phyloP scores from a whole-genome alignment of 2,888 invertebrate genomes.

The Pediacus dermestoides region DNA sequence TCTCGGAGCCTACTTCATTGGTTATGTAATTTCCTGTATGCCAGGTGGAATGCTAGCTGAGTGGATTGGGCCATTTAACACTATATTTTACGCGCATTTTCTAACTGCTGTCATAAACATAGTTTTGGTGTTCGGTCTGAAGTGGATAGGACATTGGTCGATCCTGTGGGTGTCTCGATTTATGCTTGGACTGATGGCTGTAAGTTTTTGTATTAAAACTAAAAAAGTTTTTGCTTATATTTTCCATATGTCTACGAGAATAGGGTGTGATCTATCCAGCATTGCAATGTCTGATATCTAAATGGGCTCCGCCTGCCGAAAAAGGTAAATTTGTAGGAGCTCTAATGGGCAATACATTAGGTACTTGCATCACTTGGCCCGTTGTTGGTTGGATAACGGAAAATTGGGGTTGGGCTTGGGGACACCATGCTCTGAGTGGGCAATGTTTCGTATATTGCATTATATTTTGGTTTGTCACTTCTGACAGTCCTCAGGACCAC shows the following conservation, averaged over 20 bases:
- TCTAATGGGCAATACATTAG: slow-evolving; percentile 70
- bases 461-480: slow-evolving; percentile 62
- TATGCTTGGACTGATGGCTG: slow-evolving; percentile 58
- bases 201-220: slow-evolving; percentile 42
- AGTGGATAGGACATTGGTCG: slow-evolving; percentile 48
- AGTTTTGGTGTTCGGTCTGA: slow-evolving; percentile 56
- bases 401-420: slow-evolving; percentile 62
- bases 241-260: no score
- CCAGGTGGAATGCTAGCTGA: slow-evolving; percentile 35
- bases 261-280: slow-evolving; percentile 63
- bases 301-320: slow-evolving; percentile 73
- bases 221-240: neutral
- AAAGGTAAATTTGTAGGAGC: slow-evolving; percentile 70
- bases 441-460: slow-evolving; percentile 56
- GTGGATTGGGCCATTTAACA: slow-evolving; percentile 33
- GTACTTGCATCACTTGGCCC: slow-evolving; percentile 68
- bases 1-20: slow-evolving; percentile 35
- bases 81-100: slow-evolving; percentile 32
- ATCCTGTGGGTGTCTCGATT: slow-evolving; percentile 56
- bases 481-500: slow-evolving; percentile 63
- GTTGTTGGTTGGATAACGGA: slow-evolving; percentile 63
- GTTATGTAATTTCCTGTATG: slow-evolving; percentile 32
- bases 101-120: slow-evolving; percentile 33
- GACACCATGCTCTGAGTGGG: slow-evolving; percentile 62
- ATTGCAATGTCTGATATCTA: slow-evolving; percentile 62